phyloP scores from a whole-genome alignment of 2,113 vertebrate genomes.

The Pelusios castaneus region DNA sequence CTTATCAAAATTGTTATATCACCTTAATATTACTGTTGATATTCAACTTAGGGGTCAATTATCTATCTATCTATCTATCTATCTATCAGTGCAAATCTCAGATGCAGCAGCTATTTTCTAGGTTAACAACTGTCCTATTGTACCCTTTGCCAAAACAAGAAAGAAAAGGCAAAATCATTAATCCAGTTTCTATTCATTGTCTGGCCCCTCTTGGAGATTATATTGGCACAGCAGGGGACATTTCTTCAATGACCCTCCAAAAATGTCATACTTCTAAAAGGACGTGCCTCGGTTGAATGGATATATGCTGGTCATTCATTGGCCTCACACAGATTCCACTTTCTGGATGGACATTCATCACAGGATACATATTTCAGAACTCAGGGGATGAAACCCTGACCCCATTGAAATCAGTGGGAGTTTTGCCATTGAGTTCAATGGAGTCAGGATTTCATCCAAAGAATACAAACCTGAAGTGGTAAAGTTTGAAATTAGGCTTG shows the following conservation, averaged over 20 bases:
- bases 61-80: neutral
- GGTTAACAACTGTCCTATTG: neutral
- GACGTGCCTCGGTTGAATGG: neutral
- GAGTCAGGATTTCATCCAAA: neutral
- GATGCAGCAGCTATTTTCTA: neutral
- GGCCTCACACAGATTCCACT: neutral
- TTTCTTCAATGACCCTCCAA: neutral
- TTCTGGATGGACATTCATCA: neutral
- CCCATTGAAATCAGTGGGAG: fast-evolving
- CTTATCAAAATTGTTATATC: neutral
- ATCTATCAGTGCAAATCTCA: neutral
- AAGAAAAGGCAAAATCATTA: neutral
- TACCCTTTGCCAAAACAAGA: neutral
- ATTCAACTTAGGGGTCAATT: neutral
- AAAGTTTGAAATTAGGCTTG: no score
- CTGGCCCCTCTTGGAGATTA: neutral
- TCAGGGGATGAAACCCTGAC: neutral
- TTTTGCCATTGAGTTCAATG: neutral
- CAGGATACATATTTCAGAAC: neutral
- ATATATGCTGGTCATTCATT: neutral
- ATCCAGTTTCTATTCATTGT: neutral
- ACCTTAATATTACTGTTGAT: neutral
- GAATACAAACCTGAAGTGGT: no score
- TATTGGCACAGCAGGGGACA: neutral
- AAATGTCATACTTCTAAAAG: neutral